Evolutionary conservation across 2,113 vertebrate species (phyloP).

Genomic region (Macquaria ambigua): DNA sequence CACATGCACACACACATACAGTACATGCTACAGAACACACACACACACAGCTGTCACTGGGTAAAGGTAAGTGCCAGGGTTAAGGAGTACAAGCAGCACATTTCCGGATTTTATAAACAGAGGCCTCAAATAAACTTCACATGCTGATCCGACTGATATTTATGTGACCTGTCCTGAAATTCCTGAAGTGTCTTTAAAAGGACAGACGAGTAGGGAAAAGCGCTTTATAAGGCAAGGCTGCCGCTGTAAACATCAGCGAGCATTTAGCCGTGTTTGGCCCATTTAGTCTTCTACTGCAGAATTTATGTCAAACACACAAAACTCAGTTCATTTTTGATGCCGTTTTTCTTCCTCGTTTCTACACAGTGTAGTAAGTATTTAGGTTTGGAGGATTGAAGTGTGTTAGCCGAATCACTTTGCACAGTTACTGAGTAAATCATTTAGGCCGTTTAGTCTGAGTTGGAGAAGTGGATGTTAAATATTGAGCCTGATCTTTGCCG

Average conservation of each 20-base stretch:
- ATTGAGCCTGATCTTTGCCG: conserved; percentile 35
- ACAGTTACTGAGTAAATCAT: conserved; percentile 41
- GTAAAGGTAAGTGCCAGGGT: conserved; percentile 71
- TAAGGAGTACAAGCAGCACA: conserved; percentile 78
- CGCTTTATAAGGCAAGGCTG: conserved; percentile 89
- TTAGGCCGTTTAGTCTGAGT: conserved; percentile 28
- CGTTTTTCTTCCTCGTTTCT: conserved; percentile 22
- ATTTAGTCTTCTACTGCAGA: conserved; percentile 83
- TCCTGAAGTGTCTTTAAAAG: conserved; percentile 91
- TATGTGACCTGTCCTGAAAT: conserved; percentile 87
- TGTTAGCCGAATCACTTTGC: conserved; percentile 42
- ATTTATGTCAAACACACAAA: conserved; percentile 87
- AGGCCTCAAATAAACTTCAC: conserved; percentile 86
- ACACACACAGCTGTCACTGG: conserved; percentile 61
- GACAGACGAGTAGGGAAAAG: conserved; percentile 87
- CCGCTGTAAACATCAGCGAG: conserved; percentile 89
- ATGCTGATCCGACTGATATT: conserved; percentile 90
- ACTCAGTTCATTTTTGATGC: conserved; percentile 65
- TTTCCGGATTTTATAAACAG: conserved; percentile 89
- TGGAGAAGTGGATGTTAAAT: conserved; percentile 33
- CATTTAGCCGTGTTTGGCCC: conserved; percentile 88
- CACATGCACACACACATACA: conserved; percentile 21
- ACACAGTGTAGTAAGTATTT: conserved; percentile 27
- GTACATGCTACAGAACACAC: conserved; percentile 11
- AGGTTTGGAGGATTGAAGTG: conserved; percentile 29